A percentile compares a stretch with the other conserved stretches of the same genome.
Evolutionary conservation across 2,113 vertebrate species (phyloP).

Genomic region (Pachyramphus minor): DNA sequence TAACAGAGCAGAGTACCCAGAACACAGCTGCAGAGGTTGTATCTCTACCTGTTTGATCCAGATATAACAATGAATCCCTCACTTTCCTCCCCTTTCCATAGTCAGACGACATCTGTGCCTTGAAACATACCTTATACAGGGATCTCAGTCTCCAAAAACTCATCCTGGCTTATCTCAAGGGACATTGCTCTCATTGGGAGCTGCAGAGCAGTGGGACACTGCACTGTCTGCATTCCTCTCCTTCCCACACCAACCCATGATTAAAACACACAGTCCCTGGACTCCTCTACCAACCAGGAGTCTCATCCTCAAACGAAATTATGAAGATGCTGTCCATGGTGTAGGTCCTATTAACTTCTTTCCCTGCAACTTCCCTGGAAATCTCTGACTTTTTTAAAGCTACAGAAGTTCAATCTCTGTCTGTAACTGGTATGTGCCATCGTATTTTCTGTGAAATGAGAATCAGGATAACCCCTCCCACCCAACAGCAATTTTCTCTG

Average conservation of each 20-base stretch:
- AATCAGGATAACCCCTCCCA: not conserved
- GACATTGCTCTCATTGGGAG: fast-evolving
- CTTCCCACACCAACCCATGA: not conserved
- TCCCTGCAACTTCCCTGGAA: not conserved
- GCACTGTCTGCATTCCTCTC: not conserved
- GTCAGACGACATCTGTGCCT: not conserved
- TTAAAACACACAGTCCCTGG: not conserved
- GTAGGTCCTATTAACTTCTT: not conserved
- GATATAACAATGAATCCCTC: not conserved
- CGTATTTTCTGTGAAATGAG: not conserved
- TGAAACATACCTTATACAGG: not conserved
- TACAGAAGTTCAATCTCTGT: not conserved
- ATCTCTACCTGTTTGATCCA: not conserved
- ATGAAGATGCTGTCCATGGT: fast-evolving
- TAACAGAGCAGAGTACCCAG: not conserved
- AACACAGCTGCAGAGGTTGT: not conserved
- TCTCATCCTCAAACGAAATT: not conserved
- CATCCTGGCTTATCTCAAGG: not conserved
- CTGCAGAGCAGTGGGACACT: not conserved
- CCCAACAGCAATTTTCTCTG: not conserved
- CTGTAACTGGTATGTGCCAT: not conserved
- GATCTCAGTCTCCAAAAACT: not conserved
- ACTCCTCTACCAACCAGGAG: not conserved
- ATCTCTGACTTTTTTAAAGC: not conserved
- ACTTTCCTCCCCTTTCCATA: not conserved